A percentile compares a stretch with the other conserved stretches of the same genome.
Conservation (phyloP, 64 coral and sea anemone genomes). For the Acropora tenuis region DNA sequence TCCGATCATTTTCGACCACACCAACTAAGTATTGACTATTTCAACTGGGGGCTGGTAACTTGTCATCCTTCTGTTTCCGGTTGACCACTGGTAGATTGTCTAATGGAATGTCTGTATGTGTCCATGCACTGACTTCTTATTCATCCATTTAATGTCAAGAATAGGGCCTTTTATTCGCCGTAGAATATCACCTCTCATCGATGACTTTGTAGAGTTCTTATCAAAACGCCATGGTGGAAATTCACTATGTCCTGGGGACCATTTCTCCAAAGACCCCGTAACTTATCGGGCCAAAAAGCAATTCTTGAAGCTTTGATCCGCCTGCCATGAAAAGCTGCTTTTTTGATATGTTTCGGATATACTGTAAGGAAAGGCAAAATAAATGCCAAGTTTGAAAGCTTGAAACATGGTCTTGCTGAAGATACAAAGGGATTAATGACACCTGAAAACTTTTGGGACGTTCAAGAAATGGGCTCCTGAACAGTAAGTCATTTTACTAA, state of each 20-base stretch:
- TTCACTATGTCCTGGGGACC: no score
- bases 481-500: not conserved
- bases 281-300: no score
- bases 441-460: constrained; percentile 1
- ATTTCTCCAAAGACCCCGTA: no score
- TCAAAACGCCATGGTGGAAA: constrained; percentile 38
- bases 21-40: constrained; percentile 60
- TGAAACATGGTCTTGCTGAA: no score
- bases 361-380: no score
- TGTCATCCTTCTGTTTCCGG: constrained; percentile 57
- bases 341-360: no score
- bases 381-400: no score
- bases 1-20: constrained; percentile 69
- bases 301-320: no score
- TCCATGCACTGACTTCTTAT: constrained; percentile 63
- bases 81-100: constrained; percentile 18
- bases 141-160: constrained; percentile 53
- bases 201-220: constrained; percentile 12
- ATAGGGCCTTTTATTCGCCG: constrained; percentile 35
- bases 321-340: no score
- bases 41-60: constrained; percentile 32
- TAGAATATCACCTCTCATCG: constrained; percentile 47
- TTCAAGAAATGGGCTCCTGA: no score
- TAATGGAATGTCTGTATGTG: constrained; percentile 25
- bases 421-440: no score